Evolutionary conservation across 1,140 invertebrate species (phyloP), one percentile per base, ranked within the genome.

Genomic region (Philaenus spumarius): DNA sequence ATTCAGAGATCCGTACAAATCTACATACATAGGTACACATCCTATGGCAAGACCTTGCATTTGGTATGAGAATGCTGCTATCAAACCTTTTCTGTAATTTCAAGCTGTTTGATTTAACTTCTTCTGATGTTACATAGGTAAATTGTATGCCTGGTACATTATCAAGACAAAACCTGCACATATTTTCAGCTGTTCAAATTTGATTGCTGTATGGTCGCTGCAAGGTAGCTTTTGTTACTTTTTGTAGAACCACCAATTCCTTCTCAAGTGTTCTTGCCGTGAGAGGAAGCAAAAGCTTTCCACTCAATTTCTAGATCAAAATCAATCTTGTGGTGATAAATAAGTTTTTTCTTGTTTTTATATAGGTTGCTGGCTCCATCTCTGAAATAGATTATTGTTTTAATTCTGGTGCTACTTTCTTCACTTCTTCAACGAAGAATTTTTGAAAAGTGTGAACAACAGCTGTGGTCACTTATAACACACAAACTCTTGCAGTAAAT

Each of bases 241-340:
- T 59, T 59, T 22, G 42, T 23, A 4, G 51, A n/a, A 37, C n/a
- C 58, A 68, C 12, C 63, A 60, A 20, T 70, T 55, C n/a, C 63
- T 67, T 64, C 70, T 65, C 52, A 61, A 62, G 19, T 62, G 26
- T 15, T 57, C 50, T 62, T 71, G 69, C 0, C 71, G 67, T 59
- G 69, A 7, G 59, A 45, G 14, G 69, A 68, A 7, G 66, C 67
- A 62, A 62, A 70, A 59, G 66, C 71, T 46, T 70, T 56, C 65
- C 67, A 71, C 42, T 66, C 62, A 11, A 62, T 64, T 17, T 22
- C 20, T 0, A 68, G 37, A 2, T 56, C 59, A 58, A 64, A 69
- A 57, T 69, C 64, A 30, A 35, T 3, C 48, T 60, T 42, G 51
- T 60, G 37, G 15, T 45, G 43, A 52, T 61, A 56, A 5, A 34